Evolutionary conservation across 37 sponge, comb jelly and placozoan species (phyloP).

Genomic region (Theonella swinhoei): DNA sequence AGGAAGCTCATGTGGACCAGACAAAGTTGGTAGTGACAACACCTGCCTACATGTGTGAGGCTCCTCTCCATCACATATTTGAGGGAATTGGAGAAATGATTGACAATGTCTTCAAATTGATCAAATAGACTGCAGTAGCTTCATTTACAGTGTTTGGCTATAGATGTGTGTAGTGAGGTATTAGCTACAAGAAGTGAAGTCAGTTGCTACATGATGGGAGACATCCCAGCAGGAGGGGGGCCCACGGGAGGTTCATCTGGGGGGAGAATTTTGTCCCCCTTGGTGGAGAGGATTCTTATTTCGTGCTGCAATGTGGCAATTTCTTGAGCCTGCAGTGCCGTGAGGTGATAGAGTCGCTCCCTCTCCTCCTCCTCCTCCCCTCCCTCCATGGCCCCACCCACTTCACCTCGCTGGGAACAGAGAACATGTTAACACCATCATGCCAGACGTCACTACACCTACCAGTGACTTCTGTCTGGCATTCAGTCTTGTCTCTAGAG

Average conservation of each 20-base stretch:
- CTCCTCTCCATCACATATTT: slow-evolving; percentile 74
- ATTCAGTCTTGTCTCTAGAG: slow-evolving; percentile 78
- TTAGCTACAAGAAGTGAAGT: background rate
- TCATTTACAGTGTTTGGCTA: no score
- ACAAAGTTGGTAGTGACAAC: slow-evolving; percentile 77
- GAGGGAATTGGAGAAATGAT: slow-evolving; percentile 87
- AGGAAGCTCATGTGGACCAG: slow-evolving; percentile 75
- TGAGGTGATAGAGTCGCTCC: slow-evolving; percentile 63
- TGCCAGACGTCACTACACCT: background rate
- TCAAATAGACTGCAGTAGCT: background rate
- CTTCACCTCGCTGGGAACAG: slow-evolving; percentile 40
- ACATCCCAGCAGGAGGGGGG: background rate
- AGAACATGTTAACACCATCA: background rate
- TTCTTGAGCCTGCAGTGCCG: slow-evolving; percentile 78
- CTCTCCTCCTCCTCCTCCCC: slow-evolving; percentile 68
- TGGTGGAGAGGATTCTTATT: slow-evolving; percentile 75
- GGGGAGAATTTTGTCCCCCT: slow-evolving; percentile 92
- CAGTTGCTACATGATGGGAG: background rate
- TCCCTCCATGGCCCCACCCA: slow-evolving; percentile 21
- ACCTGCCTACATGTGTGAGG: slow-evolving; percentile 91
- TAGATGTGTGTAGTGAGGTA: no score
- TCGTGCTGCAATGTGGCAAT: slow-evolving; percentile 83
- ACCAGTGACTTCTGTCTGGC: slow-evolving; percentile 88
- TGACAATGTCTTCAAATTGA: slow-evolving; percentile 41
- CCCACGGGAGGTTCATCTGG: slow-evolving; percentile 76